These are phyloP conservation scores for Hylaea fasciaria DNA, from an alignment of 2,888 invertebrate genomes.

Conservation along the genomic window DNA sequence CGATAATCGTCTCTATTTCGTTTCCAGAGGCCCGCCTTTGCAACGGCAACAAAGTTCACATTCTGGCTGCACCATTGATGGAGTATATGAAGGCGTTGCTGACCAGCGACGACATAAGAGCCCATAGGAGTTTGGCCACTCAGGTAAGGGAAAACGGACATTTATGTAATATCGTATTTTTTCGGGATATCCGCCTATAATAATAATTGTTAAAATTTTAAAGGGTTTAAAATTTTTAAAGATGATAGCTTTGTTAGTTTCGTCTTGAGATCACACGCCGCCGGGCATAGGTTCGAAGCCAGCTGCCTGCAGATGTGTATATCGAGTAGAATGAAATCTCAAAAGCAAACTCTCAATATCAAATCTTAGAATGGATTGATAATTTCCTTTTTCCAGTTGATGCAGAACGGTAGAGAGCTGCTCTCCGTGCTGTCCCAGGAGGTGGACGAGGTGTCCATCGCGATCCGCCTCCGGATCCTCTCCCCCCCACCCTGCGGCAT, in stretches of 20 bases:
- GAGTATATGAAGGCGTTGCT: constrained; percentile 73
- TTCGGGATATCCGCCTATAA: no score
- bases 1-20: no score
- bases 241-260: no score
- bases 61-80: constrained; percentile 70
- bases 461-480: constrained; percentile 69
- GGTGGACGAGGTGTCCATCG: constrained; percentile 73
- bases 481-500: constrained; percentile 71
- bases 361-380: neutral
- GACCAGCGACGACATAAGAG: constrained; percentile 69
- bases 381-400: constrained; percentile 62
- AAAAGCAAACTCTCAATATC: no score
- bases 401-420: constrained; percentile 79
- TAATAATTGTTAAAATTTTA: no score
- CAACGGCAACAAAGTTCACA: constrained; percentile 78
- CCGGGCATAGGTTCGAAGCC: no score
- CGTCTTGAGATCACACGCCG: no score
- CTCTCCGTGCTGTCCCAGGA: constrained; percentile 70
- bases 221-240: no score
- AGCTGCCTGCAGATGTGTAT: no score
- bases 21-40: constrained; percentile 76
- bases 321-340: no score
- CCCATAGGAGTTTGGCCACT: constrained; percentile 76
- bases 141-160: constrained; percentile 57
- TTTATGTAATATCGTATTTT: no score